These are phyloP conservation scores for Sapajus apella DNA, from an alignment of 2,113 vertebrate genomes.

Conservation along the genomic window DNA sequence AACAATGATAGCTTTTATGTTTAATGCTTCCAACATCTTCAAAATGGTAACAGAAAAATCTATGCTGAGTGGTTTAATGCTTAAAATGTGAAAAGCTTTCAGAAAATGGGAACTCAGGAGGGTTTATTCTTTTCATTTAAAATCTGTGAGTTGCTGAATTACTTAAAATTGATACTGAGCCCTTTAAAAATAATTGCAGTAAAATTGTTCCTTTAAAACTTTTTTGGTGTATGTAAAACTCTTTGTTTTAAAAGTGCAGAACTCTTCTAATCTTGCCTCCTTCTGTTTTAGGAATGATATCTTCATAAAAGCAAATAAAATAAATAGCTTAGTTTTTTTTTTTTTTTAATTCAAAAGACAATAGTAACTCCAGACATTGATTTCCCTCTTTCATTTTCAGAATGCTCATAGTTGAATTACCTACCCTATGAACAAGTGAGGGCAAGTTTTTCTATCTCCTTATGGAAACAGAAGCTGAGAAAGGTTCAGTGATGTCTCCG, in stretches of 20 bases:
- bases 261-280: neutral
- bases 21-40: neutral
- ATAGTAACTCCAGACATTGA: neutral
- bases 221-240: neutral
- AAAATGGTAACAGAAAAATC: conserved; percentile 37
- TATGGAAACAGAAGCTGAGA: neutral
- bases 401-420: neutral
- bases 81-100: neutral
- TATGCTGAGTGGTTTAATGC: neutral
- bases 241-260: neutral
- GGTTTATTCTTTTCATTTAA: neutral
- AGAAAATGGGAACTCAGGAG: neutral
- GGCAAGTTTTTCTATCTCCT: neutral
- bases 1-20: neutral
- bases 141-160: neutral
- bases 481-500: neutral
- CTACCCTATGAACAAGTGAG: neutral
- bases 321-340: neutral
- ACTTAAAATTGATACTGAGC: neutral
- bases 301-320: neutral
- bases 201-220: neutral
- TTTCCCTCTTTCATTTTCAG: neutral
- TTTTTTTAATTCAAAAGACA: neutral
- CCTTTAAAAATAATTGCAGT: conserved; percentile 2
- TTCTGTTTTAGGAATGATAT: neutral